Conservation (phyloP, 2,113 vertebrate genomes). For the Heterotilapia buettikoferi region DNA sequence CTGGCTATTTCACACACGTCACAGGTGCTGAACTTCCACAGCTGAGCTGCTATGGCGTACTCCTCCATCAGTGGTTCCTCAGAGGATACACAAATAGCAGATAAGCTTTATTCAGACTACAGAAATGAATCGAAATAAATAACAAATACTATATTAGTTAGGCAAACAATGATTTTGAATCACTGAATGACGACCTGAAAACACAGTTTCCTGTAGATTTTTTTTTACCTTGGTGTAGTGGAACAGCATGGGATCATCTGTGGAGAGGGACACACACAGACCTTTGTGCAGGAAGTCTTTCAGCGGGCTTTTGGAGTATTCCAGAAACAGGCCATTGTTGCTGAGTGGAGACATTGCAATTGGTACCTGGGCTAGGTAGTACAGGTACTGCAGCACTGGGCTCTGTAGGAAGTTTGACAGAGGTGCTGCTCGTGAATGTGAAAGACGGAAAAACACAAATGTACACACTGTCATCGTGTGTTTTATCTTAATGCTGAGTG, state of each 20-base stretch:
- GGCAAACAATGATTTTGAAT: background rate
- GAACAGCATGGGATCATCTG: slow-evolving; percentile 94
- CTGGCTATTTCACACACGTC: slow-evolving; percentile 92
- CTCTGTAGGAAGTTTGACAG: slow-evolving; percentile 69
- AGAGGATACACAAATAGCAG: background rate
- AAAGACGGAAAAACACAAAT: background rate
- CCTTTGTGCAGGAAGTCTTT: slow-evolving; percentile 91
- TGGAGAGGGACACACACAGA: slow-evolving; percentile 86
- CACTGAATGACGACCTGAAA: background rate
- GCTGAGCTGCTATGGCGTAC: slow-evolving; percentile 93
- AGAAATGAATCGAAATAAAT: background rate
- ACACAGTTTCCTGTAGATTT: background rate
- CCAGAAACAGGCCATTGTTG: slow-evolving; percentile 92
- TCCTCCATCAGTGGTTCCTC: slow-evolving; percentile 96
- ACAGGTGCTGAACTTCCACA: slow-evolving; percentile 94
- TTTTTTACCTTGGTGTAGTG: slow-evolving; percentile 90
- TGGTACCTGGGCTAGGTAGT: slow-evolving; percentile 90
- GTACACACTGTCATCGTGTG: background rate
- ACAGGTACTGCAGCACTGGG: slow-evolving; percentile 90
- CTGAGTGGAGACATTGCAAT: slow-evolving; percentile 96
- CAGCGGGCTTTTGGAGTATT: slow-evolving; percentile 91
- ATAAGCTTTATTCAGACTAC: background rate
- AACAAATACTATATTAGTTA: background rate
- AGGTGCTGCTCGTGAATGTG: background rate
- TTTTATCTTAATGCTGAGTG: background rate